A percentile compares a stretch with the other conserved stretches of the same genome.
Evolutionary conservation across 64 coral and sea anemone species (phyloP).

Genomic region (Actinia tenebrosa): DNA sequence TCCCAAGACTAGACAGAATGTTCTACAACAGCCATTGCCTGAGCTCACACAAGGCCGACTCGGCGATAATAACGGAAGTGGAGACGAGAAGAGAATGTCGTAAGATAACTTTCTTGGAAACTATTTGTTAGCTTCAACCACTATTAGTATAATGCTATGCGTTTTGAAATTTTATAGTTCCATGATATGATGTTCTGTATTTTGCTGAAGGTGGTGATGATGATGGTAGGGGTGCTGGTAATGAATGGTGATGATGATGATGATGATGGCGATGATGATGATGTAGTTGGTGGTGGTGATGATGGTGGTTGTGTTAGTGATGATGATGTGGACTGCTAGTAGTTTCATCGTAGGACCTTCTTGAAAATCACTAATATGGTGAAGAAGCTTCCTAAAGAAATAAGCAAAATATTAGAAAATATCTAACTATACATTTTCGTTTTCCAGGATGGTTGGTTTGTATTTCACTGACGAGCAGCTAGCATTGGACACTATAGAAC

Average conservation of each 20-base stretch:
- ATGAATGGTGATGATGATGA: too few species aligned
- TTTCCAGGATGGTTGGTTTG: conserved; percentile 47
- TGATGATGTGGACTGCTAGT: too few species aligned
- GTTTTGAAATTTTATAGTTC: too few species aligned
- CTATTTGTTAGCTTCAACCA: neutral
- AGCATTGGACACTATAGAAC: conserved; percentile 48
- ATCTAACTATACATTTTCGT: neutral
- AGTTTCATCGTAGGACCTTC: too few species aligned
- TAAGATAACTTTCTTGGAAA: conserved; percentile 7
- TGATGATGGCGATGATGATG: too few species aligned
- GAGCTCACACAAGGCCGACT: conserved; percentile 52
- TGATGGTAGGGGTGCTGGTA: neutral
- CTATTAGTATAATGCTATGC: too few species aligned
- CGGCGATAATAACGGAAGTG: neutral
- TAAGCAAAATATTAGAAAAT: too few species aligned
- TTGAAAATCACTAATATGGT: too few species aligned
- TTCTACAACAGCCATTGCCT: conserved; percentile 53
- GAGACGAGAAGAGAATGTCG: conserved; percentile 43
- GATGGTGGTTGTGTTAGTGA: too few species aligned
- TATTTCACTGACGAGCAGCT: conserved; percentile 55
- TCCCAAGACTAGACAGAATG: conserved; percentile 51
- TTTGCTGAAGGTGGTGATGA: too few species aligned
- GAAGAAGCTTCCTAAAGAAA: too few species aligned
- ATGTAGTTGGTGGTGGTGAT: neutral
- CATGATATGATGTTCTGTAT: too few species aligned